Percentiles rank a stretch among this genome's conserved stretches.
phyloP scores from a whole-genome alignment of 2,797 vertebrate genomes.

The Morelia viridis region DNA sequence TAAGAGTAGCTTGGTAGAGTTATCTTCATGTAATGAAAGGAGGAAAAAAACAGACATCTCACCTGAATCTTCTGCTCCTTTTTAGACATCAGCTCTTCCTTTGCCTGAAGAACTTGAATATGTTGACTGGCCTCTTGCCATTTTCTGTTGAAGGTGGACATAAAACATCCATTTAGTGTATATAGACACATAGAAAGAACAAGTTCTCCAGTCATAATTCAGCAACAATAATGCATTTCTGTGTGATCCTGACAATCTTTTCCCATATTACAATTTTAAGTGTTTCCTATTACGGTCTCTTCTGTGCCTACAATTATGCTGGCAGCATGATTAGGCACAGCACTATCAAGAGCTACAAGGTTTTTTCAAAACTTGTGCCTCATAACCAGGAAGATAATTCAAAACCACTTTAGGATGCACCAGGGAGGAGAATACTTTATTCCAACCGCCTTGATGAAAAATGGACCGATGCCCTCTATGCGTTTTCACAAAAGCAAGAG shows the following conservation, averaged over 20 bases:
- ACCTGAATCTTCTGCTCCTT: constrained; percentile 91
- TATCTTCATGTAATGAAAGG: background rate
- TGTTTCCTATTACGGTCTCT: background rate
- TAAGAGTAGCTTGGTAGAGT: background rate
- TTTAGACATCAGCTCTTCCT: constrained; percentile 78
- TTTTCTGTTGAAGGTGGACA: constrained; percentile 75
- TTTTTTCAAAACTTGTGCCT: background rate
- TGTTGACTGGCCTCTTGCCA: constrained; percentile 85
- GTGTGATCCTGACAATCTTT: background rate
- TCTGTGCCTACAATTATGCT: background rate
- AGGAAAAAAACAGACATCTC: background rate
- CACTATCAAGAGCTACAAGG: background rate
- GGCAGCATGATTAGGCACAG: background rate
- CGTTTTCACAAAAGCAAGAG: too few species aligned
- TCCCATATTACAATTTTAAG: background rate
- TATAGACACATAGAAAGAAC: background rate
- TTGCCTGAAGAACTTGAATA: constrained; percentile 82
- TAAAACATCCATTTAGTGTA: constrained; percentile 2
- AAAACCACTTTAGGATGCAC: background rate
- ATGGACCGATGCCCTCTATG: too few species aligned
- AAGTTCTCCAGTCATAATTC: too few species aligned
- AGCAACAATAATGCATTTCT: background rate
- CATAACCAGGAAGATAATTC: background rate
- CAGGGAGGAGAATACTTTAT: too few species aligned
- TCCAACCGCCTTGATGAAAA: too few species aligned